Evolutionary conservation across 1,140 invertebrate species (phyloP), one percentile per base, ranked within the genome.

Genomic region (Pseudobourletiella spinata): DNA sequence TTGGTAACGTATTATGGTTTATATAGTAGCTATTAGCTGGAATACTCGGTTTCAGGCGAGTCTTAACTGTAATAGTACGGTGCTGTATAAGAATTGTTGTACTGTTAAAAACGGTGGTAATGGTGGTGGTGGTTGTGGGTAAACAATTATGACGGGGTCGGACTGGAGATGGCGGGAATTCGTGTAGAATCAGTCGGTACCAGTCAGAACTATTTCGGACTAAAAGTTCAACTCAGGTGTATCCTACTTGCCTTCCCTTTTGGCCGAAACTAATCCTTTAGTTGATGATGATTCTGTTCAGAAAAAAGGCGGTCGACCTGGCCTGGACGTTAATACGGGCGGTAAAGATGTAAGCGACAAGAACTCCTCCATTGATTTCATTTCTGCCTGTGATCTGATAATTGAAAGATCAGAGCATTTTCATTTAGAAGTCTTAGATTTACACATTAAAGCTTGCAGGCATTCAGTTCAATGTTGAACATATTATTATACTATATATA

Each of bases 261-360:
- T n/a, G n/a, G n/a, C n/a, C n/a, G n/a, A n/a, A n/a, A n/a, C n/a
- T n/a, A 16, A 55, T 28, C 52, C 22, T 39, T 8, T 55, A 14
- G 18, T 35, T 24, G n/a, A 35, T 57, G n/a, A 11, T 43, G 11
- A 24, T 57, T 57, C 55, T 24, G 25, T 8, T 44, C 59, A 61
- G 59, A 61, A 61, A 61, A 61, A 61, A 54, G 59, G 48, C 50
- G 20, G 48, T 59, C 64, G 64, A 26, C 59, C 64, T 42, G 64
- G 64, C 35, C 35, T 52, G 25, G 50, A 52, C 29, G 50, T 52
- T 8, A 11, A 52, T 26, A 22, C n/a, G 6, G 50, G 24, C 6
- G 22, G 18, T 4, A 52, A 52, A 52, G 50, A 52, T 26, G 50
- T 52, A 52, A 52, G 50, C 3, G 22, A 48, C 14, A 22, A 22